These are phyloP conservation scores for Lordiphosa clarofinis DNA, from an alignment of 1,140 invertebrate genomes.

Conservation along the genomic window DNA sequence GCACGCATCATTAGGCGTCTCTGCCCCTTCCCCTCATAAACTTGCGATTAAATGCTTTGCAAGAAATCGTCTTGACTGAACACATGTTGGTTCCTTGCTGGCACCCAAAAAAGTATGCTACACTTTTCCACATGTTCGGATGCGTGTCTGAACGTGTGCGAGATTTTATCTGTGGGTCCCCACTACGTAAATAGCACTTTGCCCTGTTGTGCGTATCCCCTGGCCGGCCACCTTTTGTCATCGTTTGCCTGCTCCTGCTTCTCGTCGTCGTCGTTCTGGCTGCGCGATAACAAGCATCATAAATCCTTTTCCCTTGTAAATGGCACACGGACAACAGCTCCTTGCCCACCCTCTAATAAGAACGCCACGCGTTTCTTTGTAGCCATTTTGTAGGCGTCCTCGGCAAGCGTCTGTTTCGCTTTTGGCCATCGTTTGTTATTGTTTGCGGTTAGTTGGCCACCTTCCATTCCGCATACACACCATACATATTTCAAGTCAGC, in stretches of 20 bases:
- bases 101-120: constrained; percentile 51
- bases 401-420: constrained; percentile 58
- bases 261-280: constrained; percentile 33
- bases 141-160: constrained; percentile 18
- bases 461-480: constrained; percentile 5
- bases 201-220: neutral
- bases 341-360: neutral
- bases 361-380: constrained; percentile 15
- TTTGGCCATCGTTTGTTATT: constrained; percentile 74
- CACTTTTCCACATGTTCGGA: constrained; percentile 1
- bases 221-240: constrained; percentile 63
- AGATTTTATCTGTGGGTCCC: constrained; percentile 50
- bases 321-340: constrained; percentile 45
- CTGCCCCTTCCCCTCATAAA: constrained; percentile 26
- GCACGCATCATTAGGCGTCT: constrained; percentile 21
- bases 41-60: constrained; percentile 49
- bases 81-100: constrained; percentile 44
- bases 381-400: constrained; percentile 39
- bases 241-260: constrained; percentile 40
- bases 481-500: constrained; percentile 1
- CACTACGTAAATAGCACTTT: constrained; percentile 51
- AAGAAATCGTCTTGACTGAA: constrained; percentile 49
- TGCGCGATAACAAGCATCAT: constrained; percentile 73
- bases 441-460: constrained; percentile 71
- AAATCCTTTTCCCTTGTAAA: constrained; percentile 71